phyloP scores from a whole-genome alignment of 2,888 invertebrate species.

The Sialis lutaria region DNA sequence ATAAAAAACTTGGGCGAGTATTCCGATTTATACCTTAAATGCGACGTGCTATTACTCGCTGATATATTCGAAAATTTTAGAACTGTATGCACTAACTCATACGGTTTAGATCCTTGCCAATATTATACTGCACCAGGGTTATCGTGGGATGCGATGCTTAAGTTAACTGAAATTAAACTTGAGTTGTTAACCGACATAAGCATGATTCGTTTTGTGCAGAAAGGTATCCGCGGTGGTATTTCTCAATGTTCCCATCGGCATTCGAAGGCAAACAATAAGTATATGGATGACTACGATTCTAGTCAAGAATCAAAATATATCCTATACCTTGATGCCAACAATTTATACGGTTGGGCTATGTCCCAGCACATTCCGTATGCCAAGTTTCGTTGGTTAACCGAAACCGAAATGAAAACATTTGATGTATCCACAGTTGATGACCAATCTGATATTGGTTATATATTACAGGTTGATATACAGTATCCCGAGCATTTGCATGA shows the following conservation, averaged over 20 bases:
- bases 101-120: conserved; percentile 15
- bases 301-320: conserved; percentile 12
- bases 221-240: conserved; percentile 17
- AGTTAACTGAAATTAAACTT: conserved; percentile 15
- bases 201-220: conserved; percentile 16
- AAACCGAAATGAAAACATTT: conserved; percentile 1
- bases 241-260: conserved; percentile 16
- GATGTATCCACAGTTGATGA: conserved; percentile 5
- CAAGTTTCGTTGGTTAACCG: conserved; percentile 15
- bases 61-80: conserved; percentile 19
- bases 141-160: conserved; percentile 19
- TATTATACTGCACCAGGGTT: conserved; percentile 19
- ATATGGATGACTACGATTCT: conserved; percentile 15
- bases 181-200: conserved; percentile 19
- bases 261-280: conserved; percentile 19
- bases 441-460: conserved; percentile 15
- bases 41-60: conserved; percentile 18
- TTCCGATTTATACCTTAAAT: conserved; percentile 18
- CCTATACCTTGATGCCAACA: conserved; percentile 17
- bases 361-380: conserved; percentile 13
- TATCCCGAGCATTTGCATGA: conserved; percentile 21
- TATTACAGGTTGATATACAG: conserved; percentile 24
- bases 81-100: conserved; percentile 9
- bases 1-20: conserved; percentile 18
- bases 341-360: conserved; percentile 15